Base-by-base conservation (phyloP, 2,888 invertebrate genomes). In the Carabus problematicus region DNA sequence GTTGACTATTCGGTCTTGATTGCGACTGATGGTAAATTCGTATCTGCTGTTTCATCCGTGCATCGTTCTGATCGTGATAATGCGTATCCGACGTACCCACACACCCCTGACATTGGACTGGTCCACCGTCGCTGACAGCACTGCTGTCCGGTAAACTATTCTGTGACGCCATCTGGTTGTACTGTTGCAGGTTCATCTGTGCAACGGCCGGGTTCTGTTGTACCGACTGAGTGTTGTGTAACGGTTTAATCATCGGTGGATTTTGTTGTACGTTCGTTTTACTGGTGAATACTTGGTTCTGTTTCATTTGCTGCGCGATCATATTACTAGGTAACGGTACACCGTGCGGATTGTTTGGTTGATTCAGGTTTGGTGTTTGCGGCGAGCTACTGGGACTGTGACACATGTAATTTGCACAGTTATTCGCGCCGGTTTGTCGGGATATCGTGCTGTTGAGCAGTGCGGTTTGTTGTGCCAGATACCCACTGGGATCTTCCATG, bases 401-500 rank as follows among this genome's bases (percentile, higher is more conserved):
- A 64, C 79, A 81, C 14, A 77, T 75, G 71, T 77, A 80, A 68
- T 77, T 78, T 19, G 77, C 72, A 75, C 78, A 79, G 66, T 76
- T 75, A 71, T 77, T 79, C 16, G 76, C 78, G 42, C 78, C 78
- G 62, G 82, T 82, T 82, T 91, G 91, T 75, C 89, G 84, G 70
- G 89, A 89, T 81, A 92, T 93, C 8, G 91, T 94, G 77, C 89
- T 93, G 77, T 94, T 94, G 61, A 95, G 81, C 73, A 95, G 81
- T 40, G 92, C 93, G 0, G 95, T 95, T 80, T 96, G 95, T 76
- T 95, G 95, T 4, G 94, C 94, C 74, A 96, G 83, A 82, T 94
- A 96, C 1, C 94, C 95, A 76, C 91, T 92, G 0, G 95, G 95
- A 81, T 96, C 95, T 74, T 96, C 95, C 85, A 95, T 89, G 79